phyloP scores from a whole-genome alignment of 2,113 vertebrate species.

The Oplegnathus fasciatus region DNA sequence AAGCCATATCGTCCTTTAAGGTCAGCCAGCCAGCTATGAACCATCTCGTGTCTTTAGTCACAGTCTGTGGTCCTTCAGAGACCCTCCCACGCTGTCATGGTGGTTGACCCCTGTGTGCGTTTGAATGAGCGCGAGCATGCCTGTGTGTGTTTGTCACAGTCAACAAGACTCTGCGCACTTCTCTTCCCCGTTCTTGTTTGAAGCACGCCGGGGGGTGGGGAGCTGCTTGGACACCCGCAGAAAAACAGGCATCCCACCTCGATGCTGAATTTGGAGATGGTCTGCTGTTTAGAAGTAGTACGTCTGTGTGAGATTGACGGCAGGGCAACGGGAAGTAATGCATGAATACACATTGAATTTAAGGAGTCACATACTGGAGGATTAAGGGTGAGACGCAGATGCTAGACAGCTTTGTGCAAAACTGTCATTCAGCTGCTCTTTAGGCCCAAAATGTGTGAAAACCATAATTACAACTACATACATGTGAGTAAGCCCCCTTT shows the following conservation, averaged over 20 bases:
- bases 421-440: background rate
- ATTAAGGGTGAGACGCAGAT: background rate
- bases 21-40: constrained; percentile 61
- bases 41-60: constrained; percentile 53
- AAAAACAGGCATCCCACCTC: constrained; percentile 73
- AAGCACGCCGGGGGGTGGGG: constrained; percentile 50
- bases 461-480: background rate
- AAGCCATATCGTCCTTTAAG: constrained; percentile 57
- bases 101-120: constrained; percentile 61
- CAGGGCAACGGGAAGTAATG: constrained; percentile 37
- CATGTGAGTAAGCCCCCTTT: background rate
- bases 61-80: constrained; percentile 32
- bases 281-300: constrained; percentile 72
- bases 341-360: constrained; percentile 33
- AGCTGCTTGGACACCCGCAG: constrained; percentile 18
- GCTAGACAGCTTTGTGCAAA: background rate
- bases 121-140: constrained; percentile 35
- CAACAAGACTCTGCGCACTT: constrained; percentile 41
- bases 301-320: constrained; percentile 63
- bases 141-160: constrained; percentile 64
- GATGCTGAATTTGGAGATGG: constrained; percentile 77
- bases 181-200: constrained; percentile 47
- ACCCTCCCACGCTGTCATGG: constrained; percentile 59
- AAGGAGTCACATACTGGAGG: background rate
- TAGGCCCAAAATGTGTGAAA: background rate